Base-by-base conservation (phyloP, 2,113 vertebrate genomes). In the Dromaius novaehollandiae region DNA sequence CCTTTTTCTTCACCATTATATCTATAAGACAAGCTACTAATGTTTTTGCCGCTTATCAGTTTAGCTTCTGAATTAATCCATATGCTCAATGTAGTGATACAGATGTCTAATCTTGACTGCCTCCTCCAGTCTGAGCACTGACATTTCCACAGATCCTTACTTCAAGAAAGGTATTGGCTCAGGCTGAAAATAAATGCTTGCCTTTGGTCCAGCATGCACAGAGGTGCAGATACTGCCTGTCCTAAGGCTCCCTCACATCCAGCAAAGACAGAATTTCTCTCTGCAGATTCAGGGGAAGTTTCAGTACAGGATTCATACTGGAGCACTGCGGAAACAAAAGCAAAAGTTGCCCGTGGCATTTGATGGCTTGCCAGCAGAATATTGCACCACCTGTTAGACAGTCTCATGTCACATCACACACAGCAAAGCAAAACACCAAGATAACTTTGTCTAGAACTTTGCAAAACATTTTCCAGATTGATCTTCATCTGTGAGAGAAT, bases 391-490 rank as follows among this genome's bases (percentile, higher is more conserved):
- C 86, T 96, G 91, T 78, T 93, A 75, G 55, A 60, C 13, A 90
- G 69, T 42, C 56, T 92, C 83, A 19, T 71, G 64, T 89, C 89
- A 95, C 13, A 26, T 46, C 60, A 70, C 69, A 82, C 50, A 55
- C 6, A 90, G 76, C 55, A 92, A 86, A 0, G 1, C 4, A 48
- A 56, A 75, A 78, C 56, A 68, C 2, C 4, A 86, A 95, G 77
- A 89, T 24, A 86, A 89, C 77, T 97, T 83, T 16, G 12, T 24
- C 56, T 68, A 58, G 34, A 75, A 30, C 82, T 86, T 82, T 60
- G 64, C 40, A 92, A 89, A 95, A 70, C 18, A 68, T 89, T 90
- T 93, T 74, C 77, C 91, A 96, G 86, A 89, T n/a, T 84, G 83
- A 84, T 64, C 61, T 14, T 89, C 68, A 50, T 86, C 77, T 92